phyloP scores from a whole-genome alignment of 2,888 invertebrate genomes.

The Serripes groenlandicus region DNA sequence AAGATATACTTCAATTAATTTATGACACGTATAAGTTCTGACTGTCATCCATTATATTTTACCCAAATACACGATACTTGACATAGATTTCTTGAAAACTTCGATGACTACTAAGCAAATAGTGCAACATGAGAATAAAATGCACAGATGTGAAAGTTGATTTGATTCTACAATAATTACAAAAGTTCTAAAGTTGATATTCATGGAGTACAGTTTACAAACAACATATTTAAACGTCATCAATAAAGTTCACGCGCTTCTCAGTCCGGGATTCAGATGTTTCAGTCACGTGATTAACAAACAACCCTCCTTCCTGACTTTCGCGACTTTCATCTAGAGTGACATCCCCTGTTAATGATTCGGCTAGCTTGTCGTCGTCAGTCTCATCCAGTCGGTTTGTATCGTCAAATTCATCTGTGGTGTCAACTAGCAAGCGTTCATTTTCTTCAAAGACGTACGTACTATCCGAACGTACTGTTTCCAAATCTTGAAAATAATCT shows the following conservation, averaged over 20 bases:
- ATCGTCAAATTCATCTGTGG: not conserved
- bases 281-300: not conserved
- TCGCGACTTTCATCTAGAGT: not conserved
- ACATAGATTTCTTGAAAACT: too few species aligned
- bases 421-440: conserved; percentile 11
- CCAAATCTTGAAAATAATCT: conserved; percentile 71
- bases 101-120: too few species aligned
- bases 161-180: too few species aligned
- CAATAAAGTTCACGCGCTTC: conserved; percentile 3
- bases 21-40: too few species aligned
- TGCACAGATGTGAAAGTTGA: too few species aligned
- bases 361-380: not conserved
- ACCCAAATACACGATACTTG: too few species aligned
- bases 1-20: too few species aligned
- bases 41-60: too few species aligned
- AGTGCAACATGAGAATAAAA: too few species aligned
- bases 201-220: too few species aligned
- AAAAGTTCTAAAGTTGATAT: too few species aligned
- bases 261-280: not conserved
- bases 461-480: conserved; percentile 30
- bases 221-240: not conserved
- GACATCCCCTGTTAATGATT: conserved; percentile 1
- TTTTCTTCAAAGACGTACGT: conserved; percentile 47
- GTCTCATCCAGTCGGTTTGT: not conserved
- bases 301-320: not conserved